A percentile compares a stretch with the other conserved stretches of the same genome.
Evolutionary conservation across 2,888 invertebrate species (phyloP).

Genomic region (Ophion costatus): DNA sequence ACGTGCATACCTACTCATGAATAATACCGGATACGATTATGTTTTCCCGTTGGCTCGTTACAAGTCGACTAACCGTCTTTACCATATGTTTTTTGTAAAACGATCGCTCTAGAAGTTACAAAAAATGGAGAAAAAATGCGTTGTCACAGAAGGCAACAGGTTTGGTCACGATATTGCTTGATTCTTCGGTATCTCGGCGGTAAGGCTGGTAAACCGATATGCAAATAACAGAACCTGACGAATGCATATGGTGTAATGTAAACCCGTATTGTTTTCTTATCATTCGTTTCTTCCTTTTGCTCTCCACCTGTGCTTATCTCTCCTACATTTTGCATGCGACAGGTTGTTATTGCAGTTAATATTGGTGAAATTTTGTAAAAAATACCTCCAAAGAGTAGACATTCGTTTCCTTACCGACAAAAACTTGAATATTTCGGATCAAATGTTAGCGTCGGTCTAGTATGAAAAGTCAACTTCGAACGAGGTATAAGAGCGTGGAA

Average conservation of each 20-base stretch:
- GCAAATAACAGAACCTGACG: not conserved
- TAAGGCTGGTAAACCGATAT: not conserved
- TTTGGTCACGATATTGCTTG: not conserved
- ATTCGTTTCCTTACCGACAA: not conserved
- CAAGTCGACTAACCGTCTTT: not conserved
- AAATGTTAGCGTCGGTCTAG: no score
- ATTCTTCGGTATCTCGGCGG: not conserved
- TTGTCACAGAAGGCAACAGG: not conserved
- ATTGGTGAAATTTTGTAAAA: not conserved
- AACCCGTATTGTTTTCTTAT: slow-evolving; percentile 34
- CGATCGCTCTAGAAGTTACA: not conserved
- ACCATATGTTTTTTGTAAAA: not conserved
- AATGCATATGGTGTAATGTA: slow-evolving; percentile 17
- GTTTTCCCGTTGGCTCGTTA: not conserved
- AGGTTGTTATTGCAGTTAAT: not conserved
- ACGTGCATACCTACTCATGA: not conserved
- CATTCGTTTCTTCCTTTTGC: not conserved
- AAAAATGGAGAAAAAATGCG: not conserved
- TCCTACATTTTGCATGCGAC: not conserved
- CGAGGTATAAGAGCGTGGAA: not conserved
- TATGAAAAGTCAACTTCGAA: not conserved
- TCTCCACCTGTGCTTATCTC: not conserved
- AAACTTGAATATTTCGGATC: not conserved
- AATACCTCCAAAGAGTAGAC: not conserved
- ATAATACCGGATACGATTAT: not conserved